These are phyloP conservation scores for Tryphoninae sp. DNA, from an alignment of 2,888 invertebrate genomes.

Conservation along the genomic window DNA sequence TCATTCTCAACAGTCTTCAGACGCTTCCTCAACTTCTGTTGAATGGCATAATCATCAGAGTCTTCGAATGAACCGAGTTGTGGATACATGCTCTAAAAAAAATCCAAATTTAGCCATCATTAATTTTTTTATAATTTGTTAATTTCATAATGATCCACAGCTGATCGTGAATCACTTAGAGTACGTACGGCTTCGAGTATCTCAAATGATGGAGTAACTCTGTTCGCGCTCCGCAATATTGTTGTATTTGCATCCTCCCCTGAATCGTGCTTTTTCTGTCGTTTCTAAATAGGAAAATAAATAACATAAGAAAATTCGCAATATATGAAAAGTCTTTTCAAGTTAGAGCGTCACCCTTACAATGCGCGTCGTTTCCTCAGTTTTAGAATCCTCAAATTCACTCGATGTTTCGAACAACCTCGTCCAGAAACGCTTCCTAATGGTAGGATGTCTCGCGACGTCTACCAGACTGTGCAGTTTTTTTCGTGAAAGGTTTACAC, in stretches of 20 bases:
- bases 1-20: conserved; percentile 50
- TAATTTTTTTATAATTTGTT: not conserved
- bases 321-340: not conserved
- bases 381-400: conserved; percentile 30
- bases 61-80: conserved; percentile 38
- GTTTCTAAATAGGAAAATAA: conserved; percentile 44
- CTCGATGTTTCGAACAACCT: conserved; percentile 49
- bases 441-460: conserved; percentile 1
- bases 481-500: conserved; percentile 14
- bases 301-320: not conserved
- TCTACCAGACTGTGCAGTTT: not conserved
- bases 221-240: conserved; percentile 29
- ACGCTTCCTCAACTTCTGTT: conserved; percentile 48
- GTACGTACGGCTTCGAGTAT: conserved; percentile 44
- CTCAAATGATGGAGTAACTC: conserved; percentile 35
- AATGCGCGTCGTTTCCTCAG: conserved; percentile 20
- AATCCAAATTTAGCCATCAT: not conserved
- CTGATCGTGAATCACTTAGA: not conserved
- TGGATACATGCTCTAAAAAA: conserved; percentile 41
- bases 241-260: conserved; percentile 10
- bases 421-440: conserved; percentile 36
- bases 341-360: conserved; percentile 19
- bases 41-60: conserved; percentile 11
- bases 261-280: conserved; percentile 31
- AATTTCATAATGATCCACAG: not conserved